phyloP scores from a whole-genome alignment of 1,140 invertebrate genomes.

The Ganaspis sp. region DNA sequence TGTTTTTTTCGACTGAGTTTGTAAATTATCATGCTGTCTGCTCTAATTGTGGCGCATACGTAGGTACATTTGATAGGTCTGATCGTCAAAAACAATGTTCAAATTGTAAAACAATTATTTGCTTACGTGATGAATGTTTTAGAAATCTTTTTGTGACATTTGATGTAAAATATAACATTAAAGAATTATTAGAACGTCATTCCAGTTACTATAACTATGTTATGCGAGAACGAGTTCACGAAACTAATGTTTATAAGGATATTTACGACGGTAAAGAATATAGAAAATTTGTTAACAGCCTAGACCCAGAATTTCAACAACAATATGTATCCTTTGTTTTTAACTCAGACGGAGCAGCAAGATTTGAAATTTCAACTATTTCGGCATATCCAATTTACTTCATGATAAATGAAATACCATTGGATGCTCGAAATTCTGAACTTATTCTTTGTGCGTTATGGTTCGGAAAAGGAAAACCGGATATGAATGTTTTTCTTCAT shows the following conservation, averaged over 20 bases:
- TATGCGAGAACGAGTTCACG: not conserved
- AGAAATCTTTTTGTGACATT: not conserved
- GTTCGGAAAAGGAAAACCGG: constrained; percentile 16
- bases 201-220: not conserved
- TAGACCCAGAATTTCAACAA: constrained; percentile 10
- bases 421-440: not conserved
- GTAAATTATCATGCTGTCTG: not conserved
- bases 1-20: not conserved
- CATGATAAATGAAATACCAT: constrained; percentile 32
- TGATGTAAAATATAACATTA: not conserved
- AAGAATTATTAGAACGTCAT: not conserved
- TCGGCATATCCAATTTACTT: constrained; percentile 29
- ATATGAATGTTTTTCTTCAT: not conserved
- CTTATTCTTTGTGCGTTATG: constrained; percentile 28
- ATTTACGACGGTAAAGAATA: constrained; percentile 34
- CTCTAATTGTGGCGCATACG: not conserved
- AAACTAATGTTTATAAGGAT: not conserved
- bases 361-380: not conserved
- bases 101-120: not conserved
- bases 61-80: not conserved
- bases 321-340: not conserved
- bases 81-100: not conserved
- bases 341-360: constrained; percentile 17
- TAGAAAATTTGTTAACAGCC: not conserved
- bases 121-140: not conserved